Base-by-base conservation (phyloP, 2,888 invertebrate genomes). In the Netelia inedita region DNA sequence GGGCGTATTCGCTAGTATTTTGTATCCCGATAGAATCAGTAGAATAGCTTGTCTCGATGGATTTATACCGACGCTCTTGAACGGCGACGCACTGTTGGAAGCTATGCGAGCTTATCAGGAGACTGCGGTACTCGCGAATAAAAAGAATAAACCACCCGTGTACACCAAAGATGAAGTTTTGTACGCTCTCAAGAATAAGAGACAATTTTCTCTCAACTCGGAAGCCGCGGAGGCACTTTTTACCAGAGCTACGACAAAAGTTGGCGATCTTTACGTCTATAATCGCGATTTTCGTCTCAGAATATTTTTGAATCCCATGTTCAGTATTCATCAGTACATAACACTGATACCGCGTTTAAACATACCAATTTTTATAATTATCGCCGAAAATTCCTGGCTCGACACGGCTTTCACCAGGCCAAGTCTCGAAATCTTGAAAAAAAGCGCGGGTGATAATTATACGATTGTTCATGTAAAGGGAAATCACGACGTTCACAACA, bases 401-500 rank as follows among this genome's bases (percentile, higher is more conserved):
- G 35, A 82, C 2, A 28, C 1, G 0, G 2, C 35, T 9, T 57
- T 55, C 14, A 79, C 69, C 1, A 11, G 8, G 1, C 50, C 11
- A 0, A 2, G 8, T 1, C 73, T 23, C 16, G 46, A 85, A 6
- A 19, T 11, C 59, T 3, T 61, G 9, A 74, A 75, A 63, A 35
- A 74, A 28, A 5, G 28, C 11, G 28, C 55, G 55, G 87, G 41
- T 9, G 1, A 28, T 5, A 85, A 91, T 78, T 89, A 92, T 79
- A 86, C 57, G 2, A 79, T 93, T 85, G 78, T 90, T 87, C 0
- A 93, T 1, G 94, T 96, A 0, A 92, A 94, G 0, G 96, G 96
- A 0, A 93, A 94, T 55, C 96, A 96, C 86, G 96, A 96, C 88
- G 95, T 96, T 0, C 96, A 96, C 90, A 94, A 95, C 59, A 95